Evolutionary conservation across 2,888 invertebrate genomes (phyloP).

Genomic region (Gymnocheta viridis): DNA sequence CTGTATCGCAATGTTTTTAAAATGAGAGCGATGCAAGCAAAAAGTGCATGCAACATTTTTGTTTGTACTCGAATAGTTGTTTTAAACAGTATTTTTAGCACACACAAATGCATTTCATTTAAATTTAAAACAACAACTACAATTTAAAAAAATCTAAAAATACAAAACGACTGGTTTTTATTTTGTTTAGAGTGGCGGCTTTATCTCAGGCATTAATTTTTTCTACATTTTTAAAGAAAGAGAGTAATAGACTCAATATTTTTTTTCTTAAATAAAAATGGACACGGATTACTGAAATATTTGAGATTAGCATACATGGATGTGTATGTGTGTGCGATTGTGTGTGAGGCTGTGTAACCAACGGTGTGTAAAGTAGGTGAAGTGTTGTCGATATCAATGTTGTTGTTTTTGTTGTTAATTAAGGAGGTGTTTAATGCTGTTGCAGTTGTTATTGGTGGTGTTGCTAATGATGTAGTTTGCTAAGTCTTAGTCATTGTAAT

Average conservation of each 20-base stretch:
- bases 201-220: conserved; percentile 13
- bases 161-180: conserved; percentile 38
- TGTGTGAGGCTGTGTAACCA: neutral
- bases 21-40: conserved; percentile 51
- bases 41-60: conserved; percentile 33
- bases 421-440: conserved; percentile 4
- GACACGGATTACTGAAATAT: conserved; percentile 28
- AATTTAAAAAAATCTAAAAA: conserved; percentile 6
- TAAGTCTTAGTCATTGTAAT: neutral
- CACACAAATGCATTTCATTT: conserved; percentile 4
- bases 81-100: conserved; percentile 46
- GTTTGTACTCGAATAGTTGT: conserved; percentile 45
- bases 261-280: no score
- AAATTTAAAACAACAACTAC: neutral
- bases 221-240: neutral
- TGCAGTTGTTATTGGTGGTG: neutral
- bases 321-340: neutral
- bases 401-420: conserved; percentile 22
- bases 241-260: neutral
- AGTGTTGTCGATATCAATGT: neutral
- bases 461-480: neutral
- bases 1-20: conserved; percentile 21
- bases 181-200: conserved; percentile 3
- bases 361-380: conserved; percentile 29
- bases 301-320: neutral